Evolutionary conservation across 1,140 invertebrate genomes (phyloP), one percentile per base, ranked within the genome.

Genomic region (Sinella curviseta): DNA sequence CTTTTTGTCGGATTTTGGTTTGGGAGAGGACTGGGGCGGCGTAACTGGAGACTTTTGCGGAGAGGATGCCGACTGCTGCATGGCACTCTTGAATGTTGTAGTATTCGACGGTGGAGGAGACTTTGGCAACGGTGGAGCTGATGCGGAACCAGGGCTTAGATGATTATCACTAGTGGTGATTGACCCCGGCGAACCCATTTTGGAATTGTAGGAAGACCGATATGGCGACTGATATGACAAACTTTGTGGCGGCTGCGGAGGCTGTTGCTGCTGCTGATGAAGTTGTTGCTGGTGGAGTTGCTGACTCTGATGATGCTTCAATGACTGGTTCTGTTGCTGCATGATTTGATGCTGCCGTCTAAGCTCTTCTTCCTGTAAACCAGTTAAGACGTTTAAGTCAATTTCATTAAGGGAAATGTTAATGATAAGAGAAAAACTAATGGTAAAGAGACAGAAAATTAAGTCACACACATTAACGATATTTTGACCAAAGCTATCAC

Each of bases 291-390:
- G 57, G 0, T 84, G 77, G 26, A 17, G 57, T 2, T 82, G 76
- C 65, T 82, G 80, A 48, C 85, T 80, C 24, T 86, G 83, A 78
- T 82, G 87, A 48, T 81, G 83, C 31, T 33, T 70, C 65, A 70
- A 31, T 31, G 65, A 31, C 30, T 70, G 65, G n/a, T 33, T 70
- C 77, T 87, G 86, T 76, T 84, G 78, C 31, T 86, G 85, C 75
- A 83, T 81, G 28, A 85, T 83, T 74, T 87, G 85, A 65, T 86
- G 86, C 82, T 87, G 86, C n/a, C 86, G 86, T 74, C 86, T 87
- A 36, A 86, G 83, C 73, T 89, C 88, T 77, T 89, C 89, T 28
- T 89, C 88, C 76, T 87, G 84, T 84, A 82, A 81, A 74, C 8
- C 39, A 48, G 20, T 48, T 48, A 48, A 48, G 20, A 48, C 78